phyloP scores from a whole-genome alignment of 2,888 invertebrate genomes.

The Ceramica pisi region DNA sequence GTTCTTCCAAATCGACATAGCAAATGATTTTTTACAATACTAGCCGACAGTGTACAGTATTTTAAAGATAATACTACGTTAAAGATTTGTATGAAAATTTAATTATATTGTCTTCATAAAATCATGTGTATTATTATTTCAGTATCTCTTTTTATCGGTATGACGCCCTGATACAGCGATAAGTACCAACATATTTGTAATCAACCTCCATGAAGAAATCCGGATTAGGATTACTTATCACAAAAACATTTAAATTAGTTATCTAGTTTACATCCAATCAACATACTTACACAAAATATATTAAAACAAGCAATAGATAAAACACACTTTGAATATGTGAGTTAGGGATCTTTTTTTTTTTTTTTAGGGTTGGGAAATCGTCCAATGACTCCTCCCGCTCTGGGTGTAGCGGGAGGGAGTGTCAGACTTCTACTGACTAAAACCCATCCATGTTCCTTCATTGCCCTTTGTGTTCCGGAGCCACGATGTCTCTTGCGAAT shows the following conservation, averaged over 20 bases:
- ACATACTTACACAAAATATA: conserved; percentile 13
- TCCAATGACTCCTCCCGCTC: too few species aligned
- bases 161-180: conserved; percentile 14
- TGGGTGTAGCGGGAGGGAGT: too few species aligned
- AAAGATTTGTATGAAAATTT: conserved; percentile 96
- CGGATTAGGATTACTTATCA: conserved; percentile 42
- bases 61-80: conserved; percentile 94
- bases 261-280: conserved; percentile 21
- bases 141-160: conserved; percentile 39
- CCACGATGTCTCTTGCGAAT: too few species aligned
- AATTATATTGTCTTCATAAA: conserved; percentile 92
- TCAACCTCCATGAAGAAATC: conserved; percentile 26
- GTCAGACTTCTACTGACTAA: too few species aligned
- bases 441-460: too few species aligned
- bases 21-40: conserved; percentile 85
- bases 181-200: background rate
- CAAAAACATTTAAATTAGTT: conserved; percentile 26
- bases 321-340: background rate
- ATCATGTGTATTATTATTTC: conserved; percentile 79
- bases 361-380: too few species aligned
- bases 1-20: conserved; percentile 64
- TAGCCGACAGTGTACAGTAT: conserved; percentile 93
- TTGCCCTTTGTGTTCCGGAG: too few species aligned
- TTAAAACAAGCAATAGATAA: conserved; percentile 35
- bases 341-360: conserved; percentile 23